Percentiles rank a stretch among this genome's conserved stretches.
Conservation (phyloP, 2,113 vertebrate species). For the Xiphias gladius region DNA sequence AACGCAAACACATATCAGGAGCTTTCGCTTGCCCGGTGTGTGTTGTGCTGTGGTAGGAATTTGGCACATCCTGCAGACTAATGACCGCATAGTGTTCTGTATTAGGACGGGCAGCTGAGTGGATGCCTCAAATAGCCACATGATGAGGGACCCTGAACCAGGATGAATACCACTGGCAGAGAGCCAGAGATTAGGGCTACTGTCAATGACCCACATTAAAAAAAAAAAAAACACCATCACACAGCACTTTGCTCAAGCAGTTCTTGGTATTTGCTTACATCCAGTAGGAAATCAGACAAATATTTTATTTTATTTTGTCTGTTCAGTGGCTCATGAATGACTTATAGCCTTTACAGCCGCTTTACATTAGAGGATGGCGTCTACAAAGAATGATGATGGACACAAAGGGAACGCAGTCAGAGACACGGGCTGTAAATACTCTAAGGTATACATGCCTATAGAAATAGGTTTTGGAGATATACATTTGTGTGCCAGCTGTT, state of each 20-base stretch:
- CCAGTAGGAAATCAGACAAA: not conserved
- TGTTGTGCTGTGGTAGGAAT: conserved; percentile 16
- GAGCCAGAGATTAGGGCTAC: not conserved
- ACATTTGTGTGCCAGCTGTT: not conserved
- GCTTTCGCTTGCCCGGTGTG: not conserved
- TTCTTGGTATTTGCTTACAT: not conserved
- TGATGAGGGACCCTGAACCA: conserved; percentile 9
- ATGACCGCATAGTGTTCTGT: conserved; percentile 15
- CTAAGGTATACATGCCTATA: not conserved
- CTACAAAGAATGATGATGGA: not conserved
- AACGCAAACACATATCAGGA: not conserved
- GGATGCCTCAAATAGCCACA: conserved; percentile 8
- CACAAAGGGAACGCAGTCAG: not conserved
- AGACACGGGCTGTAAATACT: not conserved
- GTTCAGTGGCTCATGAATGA: not conserved
- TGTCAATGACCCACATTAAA: not conserved
- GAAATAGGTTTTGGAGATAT: not conserved
- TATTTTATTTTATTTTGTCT: not conserved
- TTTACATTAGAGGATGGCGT: not conserved
- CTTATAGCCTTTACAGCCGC: not conserved
- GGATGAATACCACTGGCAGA: conserved; percentile 3
- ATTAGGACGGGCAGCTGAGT: conserved; percentile 26
- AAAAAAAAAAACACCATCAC: not conserved
- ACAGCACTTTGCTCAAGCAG: not conserved
- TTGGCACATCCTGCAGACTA: conserved; percentile 33